Evolutionary conservation across 2,797 vertebrate species (phyloP), one percentile per base, ranked within the genome.

Genomic region (Orientallactaga sibirica): DNA sequence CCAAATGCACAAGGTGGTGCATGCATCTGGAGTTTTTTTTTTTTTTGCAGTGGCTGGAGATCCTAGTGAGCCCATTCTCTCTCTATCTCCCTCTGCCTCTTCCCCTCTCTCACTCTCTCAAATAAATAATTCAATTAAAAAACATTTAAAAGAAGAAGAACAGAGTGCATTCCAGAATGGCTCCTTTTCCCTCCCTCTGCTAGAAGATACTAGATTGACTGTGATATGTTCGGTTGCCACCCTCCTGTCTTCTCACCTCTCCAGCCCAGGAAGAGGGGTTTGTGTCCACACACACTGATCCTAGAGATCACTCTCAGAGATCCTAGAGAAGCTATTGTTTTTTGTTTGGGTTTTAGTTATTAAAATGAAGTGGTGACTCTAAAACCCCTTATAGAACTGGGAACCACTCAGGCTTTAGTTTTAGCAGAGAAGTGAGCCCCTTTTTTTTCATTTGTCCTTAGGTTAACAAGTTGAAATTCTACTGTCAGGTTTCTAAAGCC

Each of bases 401-500:
- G 52, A 77, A 71, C 4, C 22, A n/a, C 37, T 75, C 48, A 68
- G 84, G 6, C 7, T 71, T 76, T 64, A 70, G 27, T 86, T 88
- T 88, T 83, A 78, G 88, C 20, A 86, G 27, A 11, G 52, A 52
- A 75, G 43, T 67, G 61, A 37, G 9, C 15, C 33, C 75, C 64
- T 92, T 68, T 64, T 66, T 66, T 77, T 74, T 52, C 33, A 16
- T 82, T 75, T 86, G 14, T 75, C 24, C 25, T 86, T 66, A 76
- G 66, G 58, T 67, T 93, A 80, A 27, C 20, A 83, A 92, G 66
- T 9, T 37, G 67, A 80, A 83, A 15, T 58, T 92, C 43, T 83
- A 7, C 16, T 70, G 33, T 82, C 68, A 81, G 29, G 8, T 37
- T 74, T 78, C 81, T 81, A 70, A 92, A 27, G 73, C 33, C 74